Conservation (phyloP, 2,113 vertebrate genomes). For the Syngnathoides biaculeatus region DNA sequence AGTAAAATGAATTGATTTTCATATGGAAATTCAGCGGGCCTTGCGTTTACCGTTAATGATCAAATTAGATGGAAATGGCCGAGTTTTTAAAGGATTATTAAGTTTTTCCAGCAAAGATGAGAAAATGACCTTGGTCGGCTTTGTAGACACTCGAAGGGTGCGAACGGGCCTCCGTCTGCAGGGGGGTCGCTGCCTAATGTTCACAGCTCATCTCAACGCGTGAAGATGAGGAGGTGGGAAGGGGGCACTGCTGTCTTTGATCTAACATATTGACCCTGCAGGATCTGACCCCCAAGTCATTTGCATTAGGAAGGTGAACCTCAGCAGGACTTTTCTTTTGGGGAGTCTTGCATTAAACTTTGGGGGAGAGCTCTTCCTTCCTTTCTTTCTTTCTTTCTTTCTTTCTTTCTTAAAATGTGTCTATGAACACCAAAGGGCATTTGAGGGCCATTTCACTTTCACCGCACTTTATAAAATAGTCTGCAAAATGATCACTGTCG, state of each 20-base stretch:
- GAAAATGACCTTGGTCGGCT: neutral
- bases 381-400: neutral
- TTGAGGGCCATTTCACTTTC: neutral
- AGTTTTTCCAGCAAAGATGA: neutral
- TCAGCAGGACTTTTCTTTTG: conserved; percentile 6
- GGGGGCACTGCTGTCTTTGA: conserved; percentile 49
- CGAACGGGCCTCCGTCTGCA: conserved; percentile 21
- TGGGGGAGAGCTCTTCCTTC: fast-evolving
- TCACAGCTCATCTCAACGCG: conserved; percentile 50
- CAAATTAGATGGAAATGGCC: too few species aligned
- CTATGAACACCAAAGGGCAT: neutral
- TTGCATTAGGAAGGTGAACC: conserved; percentile 25
- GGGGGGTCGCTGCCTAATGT: conserved; percentile 12
- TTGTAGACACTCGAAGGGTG: conserved; percentile 26
- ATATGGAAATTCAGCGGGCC: too few species aligned
- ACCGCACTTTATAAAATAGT: neutral
- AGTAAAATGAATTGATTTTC: too few species aligned
- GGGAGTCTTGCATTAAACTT: neutral
- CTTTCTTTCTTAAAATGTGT: neutral
- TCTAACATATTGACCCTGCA: conserved; percentile 24
- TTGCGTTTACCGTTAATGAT: too few species aligned
- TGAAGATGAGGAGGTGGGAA: conserved; percentile 21
- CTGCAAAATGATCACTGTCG: neutral
- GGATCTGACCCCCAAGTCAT: neutral
- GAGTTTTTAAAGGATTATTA: neutral